A percentile compares a stretch with the other conserved stretches of the same genome.
Conservation (phyloP, 2,888 invertebrate species). For the Leucoma salicis region DNA sequence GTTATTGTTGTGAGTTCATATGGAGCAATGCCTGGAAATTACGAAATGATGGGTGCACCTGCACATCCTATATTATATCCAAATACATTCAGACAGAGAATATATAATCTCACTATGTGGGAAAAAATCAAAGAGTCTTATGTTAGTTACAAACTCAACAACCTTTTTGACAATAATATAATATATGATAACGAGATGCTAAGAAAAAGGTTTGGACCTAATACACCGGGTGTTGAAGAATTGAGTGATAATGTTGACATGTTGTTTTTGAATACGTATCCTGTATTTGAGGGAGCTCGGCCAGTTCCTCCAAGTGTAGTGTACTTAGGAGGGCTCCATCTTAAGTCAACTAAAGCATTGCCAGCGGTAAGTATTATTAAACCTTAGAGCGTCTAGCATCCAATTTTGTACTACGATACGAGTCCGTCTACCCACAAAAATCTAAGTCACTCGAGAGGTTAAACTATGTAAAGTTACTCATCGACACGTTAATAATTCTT, state of each 20-base stretch:
- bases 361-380: conserved; percentile 42
- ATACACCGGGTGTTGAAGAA: conserved; percentile 31
- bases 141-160: background rate
- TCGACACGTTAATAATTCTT: no score
- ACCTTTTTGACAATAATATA: background rate
- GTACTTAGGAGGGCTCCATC: conserved; percentile 38
- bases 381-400: no score
- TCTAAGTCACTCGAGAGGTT: no score
- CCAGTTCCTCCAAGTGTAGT: conserved; percentile 43
- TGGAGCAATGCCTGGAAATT: conserved; percentile 18
- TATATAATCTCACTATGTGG: conserved; percentile 32
- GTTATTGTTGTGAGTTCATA: conserved; percentile 48
- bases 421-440: no score
- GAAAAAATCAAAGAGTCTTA: conserved; percentile 24
- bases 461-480: no score
- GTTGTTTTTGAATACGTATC: conserved; percentile 38
- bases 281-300: conserved; percentile 38
- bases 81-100: conserved; percentile 11
- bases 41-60: conserved; percentile 33
- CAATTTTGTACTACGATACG: no score
- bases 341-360: conserved; percentile 33
- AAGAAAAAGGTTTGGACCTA: conserved; percentile 31
- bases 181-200: conserved; percentile 27
- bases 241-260: conserved; percentile 38
- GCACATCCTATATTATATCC: conserved; percentile 42